Base-by-base conservation (phyloP, 2,113 vertebrate species). In the Setophaga petechia region DNA sequence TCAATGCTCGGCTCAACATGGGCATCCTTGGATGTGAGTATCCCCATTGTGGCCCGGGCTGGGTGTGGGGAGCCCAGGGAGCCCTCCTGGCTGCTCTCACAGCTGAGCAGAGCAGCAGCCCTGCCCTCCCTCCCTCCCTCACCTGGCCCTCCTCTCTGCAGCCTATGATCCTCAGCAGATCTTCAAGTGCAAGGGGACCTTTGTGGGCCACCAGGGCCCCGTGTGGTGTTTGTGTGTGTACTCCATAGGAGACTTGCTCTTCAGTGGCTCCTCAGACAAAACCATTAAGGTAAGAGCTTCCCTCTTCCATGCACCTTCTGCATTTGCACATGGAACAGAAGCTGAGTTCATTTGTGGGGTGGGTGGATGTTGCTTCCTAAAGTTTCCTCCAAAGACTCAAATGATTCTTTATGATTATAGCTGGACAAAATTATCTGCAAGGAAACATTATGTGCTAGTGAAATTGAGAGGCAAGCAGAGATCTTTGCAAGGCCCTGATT, bases 121-220 rank as follows among this genome's bases (percentile, higher is more conserved):
- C 28, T 37, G 2, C 52, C 27, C 15, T 51, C 30, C 24, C 54
- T 51, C 30, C 24, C 54, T 7, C 12, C 31, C 89, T 96, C 47
- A 91, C 66, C 54, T 44, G 37, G 22, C 58, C 67, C 80, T 94
- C 41, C 1, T 86, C 72, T 46, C 74, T 43, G 35, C 93, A 99
- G 99, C 99, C 23, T 99, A 99, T 6, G 99, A 99, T 85, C 99
- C 99, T 17, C 99, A 99, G 98, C 99, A 99, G 97, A 99, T 99
- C 98, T 99, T 99, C 97, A 99, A 99, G 96, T 99, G 99, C 96
- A 99, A 99, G 95, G 99, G 99, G 30, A 99, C 99, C 16, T 99
- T 99, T 35, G 99, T 99, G 76, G 99, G 99, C 24, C 99, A 99
- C 96, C 99, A 99, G 96, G 99, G 99, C 78, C 99, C 99, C 0